Base-by-base conservation (phyloP, 2,797 vertebrate genomes). In the Rhinatrema bivittatum region DNA sequence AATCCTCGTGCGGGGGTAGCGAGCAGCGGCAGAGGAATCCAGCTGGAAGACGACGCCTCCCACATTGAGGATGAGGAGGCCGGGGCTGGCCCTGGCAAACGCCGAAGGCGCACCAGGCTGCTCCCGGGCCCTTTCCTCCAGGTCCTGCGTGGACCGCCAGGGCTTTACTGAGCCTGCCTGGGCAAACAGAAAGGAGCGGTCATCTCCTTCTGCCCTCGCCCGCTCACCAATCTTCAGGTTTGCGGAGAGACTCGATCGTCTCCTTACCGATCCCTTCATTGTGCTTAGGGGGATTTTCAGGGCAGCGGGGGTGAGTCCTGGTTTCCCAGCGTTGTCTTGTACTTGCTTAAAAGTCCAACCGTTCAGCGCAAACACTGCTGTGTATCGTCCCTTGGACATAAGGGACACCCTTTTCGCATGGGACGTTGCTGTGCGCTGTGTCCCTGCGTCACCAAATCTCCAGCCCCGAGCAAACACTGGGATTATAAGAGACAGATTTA, bases 31-130 rank as follows among this genome's bases (percentile, higher is more conserved):
- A 27, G 76, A 76, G 42, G 46, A 80, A 1, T 86, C 80, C 4
- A 94, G 85, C 28, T 79, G 80, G 47, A 95, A 94, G 4, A 75
- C 32, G 29, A 76, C 88, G 11, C 91, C 92, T 2, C 91, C 91
- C 7, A 94, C 65, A 0, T 94, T 95, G 7, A 95, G 70, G 38
- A 81, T 90, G 19, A 94, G 80, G 7, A 79, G 55, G 7, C 22
- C 48, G 7, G 39, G 62, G 45, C 33, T 76, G 26, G 74, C 54
- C 12, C 32, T 53, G n/a, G 23, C 5, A 2, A 32, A 38, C 14
- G 10, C 2, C 5, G 42, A 5, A 3, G 8, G 17, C 12, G 5
- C 17, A 9, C 16, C 32, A 12, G 4, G 18, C 6, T 27, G 5
- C 22, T 64, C 50, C 29, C 30, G 38, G 20, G 3, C 32, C 15